phyloP scores from a whole-genome alignment of 2,888 invertebrate genomes.

The Lycia hirtaria region DNA sequence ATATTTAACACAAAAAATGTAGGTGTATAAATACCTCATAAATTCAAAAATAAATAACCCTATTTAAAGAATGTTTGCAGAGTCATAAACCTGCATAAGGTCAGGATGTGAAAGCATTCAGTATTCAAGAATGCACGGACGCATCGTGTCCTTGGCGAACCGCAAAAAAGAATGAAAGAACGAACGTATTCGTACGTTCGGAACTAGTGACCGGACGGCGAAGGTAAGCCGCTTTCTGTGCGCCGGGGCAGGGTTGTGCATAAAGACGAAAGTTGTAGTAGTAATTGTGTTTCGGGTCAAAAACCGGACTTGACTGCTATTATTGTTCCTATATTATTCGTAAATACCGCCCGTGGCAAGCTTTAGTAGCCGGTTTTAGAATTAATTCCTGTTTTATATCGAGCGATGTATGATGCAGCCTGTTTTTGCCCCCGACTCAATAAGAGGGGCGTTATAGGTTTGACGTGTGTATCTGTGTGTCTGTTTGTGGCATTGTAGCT shows the following conservation, averaged over 20 bases:
- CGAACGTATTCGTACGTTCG: conserved; percentile 57
- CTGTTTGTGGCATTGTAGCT: too few species aligned
- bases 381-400: too few species aligned
- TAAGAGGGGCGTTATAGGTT: too few species aligned
- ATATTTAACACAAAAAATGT: background rate
- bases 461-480: too few species aligned
- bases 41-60: background rate
- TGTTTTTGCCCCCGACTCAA: too few species aligned
- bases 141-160: conserved; percentile 64
- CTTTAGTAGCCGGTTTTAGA: too few species aligned
- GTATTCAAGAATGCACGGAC: conserved; percentile 46
- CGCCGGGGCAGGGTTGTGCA: conserved; percentile 50
- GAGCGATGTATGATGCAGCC: too few species aligned
- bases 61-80: background rate
- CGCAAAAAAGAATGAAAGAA: conserved; percentile 43
- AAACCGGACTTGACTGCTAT: conserved; percentile 9
- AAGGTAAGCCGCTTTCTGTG: conserved; percentile 78
- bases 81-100: background rate
- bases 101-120: conserved; percentile 31
- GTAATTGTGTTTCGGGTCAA: conserved; percentile 18
- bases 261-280: conserved; percentile 25
- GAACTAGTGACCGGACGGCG: conserved; percentile 56
- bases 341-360: background rate
- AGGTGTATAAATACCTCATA: background rate
- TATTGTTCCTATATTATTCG: background rate